These are phyloP conservation scores for Micropoecilia bifurca DNA, from an alignment of 2,797 vertebrate genomes.

Conservation along the genomic window DNA sequence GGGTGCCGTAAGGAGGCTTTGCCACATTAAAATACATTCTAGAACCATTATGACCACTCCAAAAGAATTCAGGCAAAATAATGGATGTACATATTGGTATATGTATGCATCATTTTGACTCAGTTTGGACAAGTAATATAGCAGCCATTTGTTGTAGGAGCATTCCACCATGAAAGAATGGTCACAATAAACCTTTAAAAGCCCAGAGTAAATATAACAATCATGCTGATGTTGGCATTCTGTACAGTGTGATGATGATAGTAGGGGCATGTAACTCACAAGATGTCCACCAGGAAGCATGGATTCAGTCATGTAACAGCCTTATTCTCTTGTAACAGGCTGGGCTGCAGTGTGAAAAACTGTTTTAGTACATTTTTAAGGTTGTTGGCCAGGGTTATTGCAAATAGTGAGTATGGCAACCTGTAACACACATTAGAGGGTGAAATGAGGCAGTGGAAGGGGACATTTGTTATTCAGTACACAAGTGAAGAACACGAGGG, in stretches of 20 bases:
- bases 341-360: slow-evolving; percentile 65
- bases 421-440: slow-evolving; percentile 4
- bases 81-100: not conserved
- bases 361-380: slow-evolving; percentile 36
- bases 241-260: slow-evolving; percentile 19
- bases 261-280: slow-evolving; percentile 67
- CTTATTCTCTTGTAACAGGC: slow-evolving; percentile 56
- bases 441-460: slow-evolving; percentile 11
- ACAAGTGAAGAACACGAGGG: slow-evolving; percentile 46
- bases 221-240: slow-evolving; percentile 1
- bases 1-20: not conserved
- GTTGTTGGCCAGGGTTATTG: slow-evolving; percentile 1
- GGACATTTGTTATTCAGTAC: slow-evolving; percentile 34
- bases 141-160: not conserved
- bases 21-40: not conserved
- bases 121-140: not conserved
- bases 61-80: not conserved
- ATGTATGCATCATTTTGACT: not conserved
- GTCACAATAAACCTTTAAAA: not conserved
- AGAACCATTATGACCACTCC: not conserved
- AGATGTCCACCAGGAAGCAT: slow-evolving; percentile 76
- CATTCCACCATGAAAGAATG: not conserved
- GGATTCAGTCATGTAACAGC: slow-evolving; percentile 76
- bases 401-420: not conserved
- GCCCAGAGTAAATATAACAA: not conserved